Evolutionary conservation across 1,140 invertebrate genomes (phyloP).

Genomic region (Lutraria rhynchaena): DNA sequence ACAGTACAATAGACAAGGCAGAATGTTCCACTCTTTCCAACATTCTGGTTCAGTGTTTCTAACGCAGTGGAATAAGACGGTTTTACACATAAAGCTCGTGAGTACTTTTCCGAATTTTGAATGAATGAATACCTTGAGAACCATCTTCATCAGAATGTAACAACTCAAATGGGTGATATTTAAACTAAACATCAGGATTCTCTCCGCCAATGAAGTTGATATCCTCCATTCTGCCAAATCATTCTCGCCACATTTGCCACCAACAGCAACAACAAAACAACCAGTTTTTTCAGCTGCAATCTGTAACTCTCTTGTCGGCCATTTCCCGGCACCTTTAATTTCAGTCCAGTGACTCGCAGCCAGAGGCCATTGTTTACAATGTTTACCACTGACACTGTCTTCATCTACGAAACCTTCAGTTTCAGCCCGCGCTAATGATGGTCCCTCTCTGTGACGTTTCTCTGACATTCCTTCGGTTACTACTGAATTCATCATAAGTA

Average conservation of each 20-base stretch:
- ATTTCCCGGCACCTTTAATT: not conserved
- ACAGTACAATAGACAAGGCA: not conserved
- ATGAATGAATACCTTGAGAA: slow-evolving; percentile 1
- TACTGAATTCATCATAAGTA: too few species aligned
- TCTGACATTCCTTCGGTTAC: too few species aligned
- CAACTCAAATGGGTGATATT: slow-evolving; percentile 22
- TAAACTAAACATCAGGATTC: slow-evolving; percentile 30
- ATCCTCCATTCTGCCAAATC: slow-evolving; percentile 36
- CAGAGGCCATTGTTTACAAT: too few species aligned
- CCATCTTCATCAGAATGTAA: slow-evolving; percentile 32
- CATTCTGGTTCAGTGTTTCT: not conserved
- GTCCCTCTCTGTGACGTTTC: too few species aligned
- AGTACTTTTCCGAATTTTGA: not conserved
- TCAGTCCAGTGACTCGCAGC: not conserved
- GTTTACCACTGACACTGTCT: too few species aligned
- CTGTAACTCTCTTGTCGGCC: not conserved
- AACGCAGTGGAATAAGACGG: slow-evolving; percentile 8
- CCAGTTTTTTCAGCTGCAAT: not conserved
- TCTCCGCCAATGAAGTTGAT: not conserved
- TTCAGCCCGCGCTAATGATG: too few species aligned
- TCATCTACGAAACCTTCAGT: too few species aligned
- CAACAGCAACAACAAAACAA: slow-evolving; percentile 25
- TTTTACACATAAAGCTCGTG: slow-evolving; percentile 40
- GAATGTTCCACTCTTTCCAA: slow-evolving; percentile 2
- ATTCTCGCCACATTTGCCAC: not conserved